Conservation (phyloP, 1,140 invertebrate species). For the Drosophila rhopaloa region DNA sequence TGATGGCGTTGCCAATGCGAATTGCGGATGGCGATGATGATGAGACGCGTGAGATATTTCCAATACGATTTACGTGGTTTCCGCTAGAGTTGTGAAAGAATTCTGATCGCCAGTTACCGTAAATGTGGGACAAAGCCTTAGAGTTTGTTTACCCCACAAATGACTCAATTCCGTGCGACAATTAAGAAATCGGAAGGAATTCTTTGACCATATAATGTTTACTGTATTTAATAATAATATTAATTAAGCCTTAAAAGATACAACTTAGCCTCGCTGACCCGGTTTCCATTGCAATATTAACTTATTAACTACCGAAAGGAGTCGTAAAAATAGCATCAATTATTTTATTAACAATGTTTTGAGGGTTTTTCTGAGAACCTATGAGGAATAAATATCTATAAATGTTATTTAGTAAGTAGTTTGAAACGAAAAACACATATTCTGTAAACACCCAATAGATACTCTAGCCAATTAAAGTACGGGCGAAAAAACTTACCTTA, state of each 20-base stretch:
- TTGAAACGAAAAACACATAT: no score
- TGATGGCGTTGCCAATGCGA: conserved; percentile 55
- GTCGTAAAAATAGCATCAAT: not conserved
- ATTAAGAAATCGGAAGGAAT: not conserved
- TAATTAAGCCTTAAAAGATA: not conserved
- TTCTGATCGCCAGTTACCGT: conserved; percentile 50
- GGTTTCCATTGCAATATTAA: not conserved
- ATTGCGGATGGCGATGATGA: conserved; percentile 53
- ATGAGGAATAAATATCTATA: not conserved
- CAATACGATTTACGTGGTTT: conserved; percentile 67
- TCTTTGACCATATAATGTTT: not conserved
- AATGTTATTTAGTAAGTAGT: not conserved
- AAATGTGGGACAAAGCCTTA: conserved; percentile 71
- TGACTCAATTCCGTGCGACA: conserved; percentile 25
- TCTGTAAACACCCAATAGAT: no score
- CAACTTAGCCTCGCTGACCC: not conserved
- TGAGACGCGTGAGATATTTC: conserved; percentile 78
- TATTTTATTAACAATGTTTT: not conserved
- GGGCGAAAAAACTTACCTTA: no score
- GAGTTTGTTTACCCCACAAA: conserved; percentile 65
- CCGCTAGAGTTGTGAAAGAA: conserved; percentile 69
- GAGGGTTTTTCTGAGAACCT: not conserved
- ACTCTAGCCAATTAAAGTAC: no score
- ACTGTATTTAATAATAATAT: not conserved
- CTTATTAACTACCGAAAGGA: not conserved